These are phyloP conservation scores for Malacoraja senta DNA, from an alignment of 2,797 vertebrate species.

Conservation along the genomic window DNA sequence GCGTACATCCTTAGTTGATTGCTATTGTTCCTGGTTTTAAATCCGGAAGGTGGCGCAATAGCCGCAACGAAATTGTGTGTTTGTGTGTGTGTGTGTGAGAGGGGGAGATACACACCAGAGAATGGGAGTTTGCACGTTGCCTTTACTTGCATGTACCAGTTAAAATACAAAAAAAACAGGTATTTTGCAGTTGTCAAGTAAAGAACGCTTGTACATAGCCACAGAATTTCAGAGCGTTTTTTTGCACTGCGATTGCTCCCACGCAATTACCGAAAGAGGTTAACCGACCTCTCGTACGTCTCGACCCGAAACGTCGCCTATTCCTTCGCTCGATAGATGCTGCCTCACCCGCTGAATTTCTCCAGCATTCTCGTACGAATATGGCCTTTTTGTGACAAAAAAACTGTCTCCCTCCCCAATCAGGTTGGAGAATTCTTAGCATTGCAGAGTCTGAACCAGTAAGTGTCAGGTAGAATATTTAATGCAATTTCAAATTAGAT, in stretches of 20 bases:
- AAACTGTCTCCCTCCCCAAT: not conserved
- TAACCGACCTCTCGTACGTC: not conserved
- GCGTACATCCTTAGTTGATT: not conserved
- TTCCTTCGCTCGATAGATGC: no score
- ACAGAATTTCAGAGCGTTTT: not conserved
- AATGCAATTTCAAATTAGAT: not conserved
- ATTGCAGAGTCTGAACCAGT: not conserved
- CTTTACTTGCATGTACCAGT: no score
- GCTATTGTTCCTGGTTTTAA: constrained; percentile 8
- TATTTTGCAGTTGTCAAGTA: not conserved
- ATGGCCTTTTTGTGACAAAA: not conserved
- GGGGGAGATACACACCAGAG: not conserved
- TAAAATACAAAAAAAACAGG: no score
- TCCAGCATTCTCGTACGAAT: not conserved
- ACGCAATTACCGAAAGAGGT: not conserved
- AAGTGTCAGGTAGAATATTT: not conserved
- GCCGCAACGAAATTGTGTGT: not conserved
- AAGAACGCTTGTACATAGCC: no score
- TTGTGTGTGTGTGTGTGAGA: not conserved
- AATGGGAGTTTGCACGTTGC: not conserved
- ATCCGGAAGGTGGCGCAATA: constrained; percentile 24
- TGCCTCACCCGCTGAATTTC: no score
- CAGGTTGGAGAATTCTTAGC: not conserved
- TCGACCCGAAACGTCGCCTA: no score
- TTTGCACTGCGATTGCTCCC: not conserved